Conservation (phyloP, 1,140 invertebrate species). For the Sycobia sp. region DNA sequence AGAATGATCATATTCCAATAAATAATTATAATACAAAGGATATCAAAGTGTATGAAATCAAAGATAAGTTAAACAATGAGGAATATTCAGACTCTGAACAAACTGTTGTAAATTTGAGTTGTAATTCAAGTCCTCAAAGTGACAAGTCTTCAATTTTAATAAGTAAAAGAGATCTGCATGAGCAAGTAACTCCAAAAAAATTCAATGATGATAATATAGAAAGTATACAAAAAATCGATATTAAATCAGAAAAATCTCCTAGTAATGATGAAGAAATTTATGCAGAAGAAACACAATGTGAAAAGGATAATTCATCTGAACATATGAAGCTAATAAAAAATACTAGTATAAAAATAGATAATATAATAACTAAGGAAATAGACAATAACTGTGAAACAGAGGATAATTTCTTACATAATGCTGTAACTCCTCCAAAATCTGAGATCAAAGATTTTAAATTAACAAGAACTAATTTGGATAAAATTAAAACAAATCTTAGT, state of each 20-base stretch:
- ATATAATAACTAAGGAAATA: background rate
- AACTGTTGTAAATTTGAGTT: background rate
- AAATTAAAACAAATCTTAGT: slow-evolving; percentile 43
- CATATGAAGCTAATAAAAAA: background rate
- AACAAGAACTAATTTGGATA: slow-evolving; percentile 14
- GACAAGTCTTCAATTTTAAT: background rate
- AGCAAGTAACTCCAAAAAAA: slow-evolving; percentile 3
- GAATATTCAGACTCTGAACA: background rate
- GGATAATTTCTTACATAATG: background rate
- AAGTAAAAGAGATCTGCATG: slow-evolving; percentile 4
- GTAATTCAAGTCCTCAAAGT: background rate
- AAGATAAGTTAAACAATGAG: background rate
- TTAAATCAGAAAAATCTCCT: no score
- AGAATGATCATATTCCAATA: background rate
- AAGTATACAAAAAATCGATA: no score
- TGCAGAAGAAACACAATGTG: background rate
- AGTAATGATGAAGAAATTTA: background rate
- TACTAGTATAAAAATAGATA: background rate
- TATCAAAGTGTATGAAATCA: background rate
- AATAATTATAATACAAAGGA: slow-evolving; percentile 22
- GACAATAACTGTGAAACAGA: background rate
- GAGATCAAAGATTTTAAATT: background rate
- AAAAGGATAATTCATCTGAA: background rate
- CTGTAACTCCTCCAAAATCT: slow-evolving; percentile 17
- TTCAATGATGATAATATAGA: no score